Evolutionary conservation across 1,140 invertebrate genomes (phyloP).

Genomic region (Zaprionus camerounensis): DNA sequence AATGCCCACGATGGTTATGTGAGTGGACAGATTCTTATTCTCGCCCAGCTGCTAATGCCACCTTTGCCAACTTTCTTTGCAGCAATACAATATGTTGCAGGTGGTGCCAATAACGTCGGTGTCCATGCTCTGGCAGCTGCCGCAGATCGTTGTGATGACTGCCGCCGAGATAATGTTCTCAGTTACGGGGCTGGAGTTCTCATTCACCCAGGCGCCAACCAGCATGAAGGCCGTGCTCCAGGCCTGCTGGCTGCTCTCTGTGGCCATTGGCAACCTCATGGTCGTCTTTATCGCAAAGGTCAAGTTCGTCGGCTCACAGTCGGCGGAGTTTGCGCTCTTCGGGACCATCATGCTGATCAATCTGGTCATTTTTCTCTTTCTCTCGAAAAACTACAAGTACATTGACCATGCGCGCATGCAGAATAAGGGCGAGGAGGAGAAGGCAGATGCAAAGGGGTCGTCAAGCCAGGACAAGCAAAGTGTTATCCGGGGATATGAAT

Average conservation of each 20-base stretch:
- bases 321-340: slow-evolving; percentile 94
- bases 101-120: slow-evolving; percentile 89
- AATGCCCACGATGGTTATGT: slow-evolving; percentile 86
- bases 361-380: slow-evolving; percentile 91
- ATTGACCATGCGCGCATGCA: slow-evolving; percentile 73
- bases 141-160: slow-evolving; percentile 95
- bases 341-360: slow-evolving; percentile 92
- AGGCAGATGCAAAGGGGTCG: background rate
- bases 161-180: slow-evolving; percentile 95
- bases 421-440: background rate
- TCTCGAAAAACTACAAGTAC: slow-evolving; percentile 90
- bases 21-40: slow-evolving; percentile 2
- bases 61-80: background rate
- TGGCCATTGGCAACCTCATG: slow-evolving; percentile 94
- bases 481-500: background rate
- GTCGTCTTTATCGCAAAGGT: slow-evolving; percentile 89
- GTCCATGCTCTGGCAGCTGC: slow-evolving; percentile 93
- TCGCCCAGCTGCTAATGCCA: background rate
- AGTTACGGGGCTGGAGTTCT: slow-evolving; percentile 96
- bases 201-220: slow-evolving; percentile 94
- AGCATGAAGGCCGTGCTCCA: slow-evolving; percentile 97
- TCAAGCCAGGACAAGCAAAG: background rate
- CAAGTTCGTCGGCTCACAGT: slow-evolving; percentile 75
- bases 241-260: slow-evolving; percentile 95
- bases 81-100: slow-evolving; percentile 46